A percentile compares a stretch with the other conserved stretches of the same genome.
phyloP scores from a whole-genome alignment of 2,113 vertebrate genomes.

The Gymnorhina tibicen region DNA sequence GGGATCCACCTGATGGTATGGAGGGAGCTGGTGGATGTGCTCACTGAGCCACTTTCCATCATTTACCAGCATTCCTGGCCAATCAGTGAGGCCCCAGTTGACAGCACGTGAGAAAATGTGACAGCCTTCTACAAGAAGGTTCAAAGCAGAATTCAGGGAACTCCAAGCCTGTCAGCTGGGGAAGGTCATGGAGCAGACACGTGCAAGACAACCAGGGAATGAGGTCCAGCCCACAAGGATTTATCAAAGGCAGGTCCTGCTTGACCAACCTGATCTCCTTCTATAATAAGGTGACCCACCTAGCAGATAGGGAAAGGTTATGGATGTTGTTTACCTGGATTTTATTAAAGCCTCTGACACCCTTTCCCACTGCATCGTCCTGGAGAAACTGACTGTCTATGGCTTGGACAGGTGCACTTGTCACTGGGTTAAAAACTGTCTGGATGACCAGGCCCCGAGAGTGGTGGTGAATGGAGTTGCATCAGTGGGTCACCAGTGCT shows the following conservation, averaged over 20 bases:
- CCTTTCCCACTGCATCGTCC: neutral
- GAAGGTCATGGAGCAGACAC: neutral
- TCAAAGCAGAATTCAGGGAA: neutral
- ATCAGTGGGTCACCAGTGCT: neutral
- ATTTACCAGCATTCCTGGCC: neutral
- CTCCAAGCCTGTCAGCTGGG: neutral
- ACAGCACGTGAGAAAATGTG: neutral
- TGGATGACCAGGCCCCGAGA: accelerated
- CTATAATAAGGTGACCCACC: neutral
- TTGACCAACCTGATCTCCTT: neutral
- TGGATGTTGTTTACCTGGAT: neutral
- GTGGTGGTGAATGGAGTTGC: neutral
- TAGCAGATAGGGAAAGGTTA: neutral
- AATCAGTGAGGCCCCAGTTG: accelerated
- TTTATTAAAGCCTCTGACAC: neutral
- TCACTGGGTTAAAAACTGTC: neutral
- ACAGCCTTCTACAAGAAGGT: neutral
- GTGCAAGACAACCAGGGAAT: neutral
- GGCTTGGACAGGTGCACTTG: neutral
- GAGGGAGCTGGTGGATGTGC: neutral
- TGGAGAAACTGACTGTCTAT: neutral
- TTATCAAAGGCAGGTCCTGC: neutral
- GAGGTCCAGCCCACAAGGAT: neutral
- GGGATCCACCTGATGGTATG: accelerated
- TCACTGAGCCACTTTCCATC: neutral